A percentile compares a stretch with the other conserved stretches of the same genome.
phyloP scores from a whole-genome alignment of 2,888 invertebrate genomes.

The Synanthedon tipuliformis region DNA sequence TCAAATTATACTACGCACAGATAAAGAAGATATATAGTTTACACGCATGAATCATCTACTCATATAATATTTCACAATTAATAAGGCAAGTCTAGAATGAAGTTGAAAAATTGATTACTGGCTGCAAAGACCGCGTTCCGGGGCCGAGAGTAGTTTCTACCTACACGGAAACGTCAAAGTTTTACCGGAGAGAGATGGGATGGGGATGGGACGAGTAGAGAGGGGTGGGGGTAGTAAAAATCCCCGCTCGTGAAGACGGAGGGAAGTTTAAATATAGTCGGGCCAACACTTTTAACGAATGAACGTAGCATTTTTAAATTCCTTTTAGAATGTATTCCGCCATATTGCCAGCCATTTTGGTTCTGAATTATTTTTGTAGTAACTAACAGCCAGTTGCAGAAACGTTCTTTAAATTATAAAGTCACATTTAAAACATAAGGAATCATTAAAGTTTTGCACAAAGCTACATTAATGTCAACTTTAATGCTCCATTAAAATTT shows the following conservation, averaged over 20 bases:
- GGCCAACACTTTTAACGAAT: background rate
- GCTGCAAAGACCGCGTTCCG: conserved; percentile 32
- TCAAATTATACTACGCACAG: no score
- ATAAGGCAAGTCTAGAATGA: conserved; percentile 36
- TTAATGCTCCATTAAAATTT: no score
- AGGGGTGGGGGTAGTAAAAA: conserved; percentile 2
- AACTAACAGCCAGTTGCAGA: no score
- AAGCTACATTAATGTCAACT: no score
- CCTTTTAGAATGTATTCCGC: no score
- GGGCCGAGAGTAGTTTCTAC: conserved; percentile 24
- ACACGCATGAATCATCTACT: background rate
- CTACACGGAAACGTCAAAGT: conserved; percentile 40
- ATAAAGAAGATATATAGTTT: no score
- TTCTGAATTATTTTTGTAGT: no score
- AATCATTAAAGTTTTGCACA: no score
- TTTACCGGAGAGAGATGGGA: conserved; percentile 10
- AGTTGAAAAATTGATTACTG: conserved; percentile 58
- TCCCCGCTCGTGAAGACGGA: conserved; percentile 5
- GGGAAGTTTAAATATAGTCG: background rate
- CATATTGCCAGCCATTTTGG: no score
- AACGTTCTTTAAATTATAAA: no score
- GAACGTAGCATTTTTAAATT: no score
- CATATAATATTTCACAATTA: conserved; percentile 12
- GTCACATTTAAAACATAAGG: no score
- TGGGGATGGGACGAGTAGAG: background rate